Evolutionary conservation across 1,140 invertebrate species (phyloP).

Genomic region (Pachyrhynchus sulphureomaculatus): DNA sequence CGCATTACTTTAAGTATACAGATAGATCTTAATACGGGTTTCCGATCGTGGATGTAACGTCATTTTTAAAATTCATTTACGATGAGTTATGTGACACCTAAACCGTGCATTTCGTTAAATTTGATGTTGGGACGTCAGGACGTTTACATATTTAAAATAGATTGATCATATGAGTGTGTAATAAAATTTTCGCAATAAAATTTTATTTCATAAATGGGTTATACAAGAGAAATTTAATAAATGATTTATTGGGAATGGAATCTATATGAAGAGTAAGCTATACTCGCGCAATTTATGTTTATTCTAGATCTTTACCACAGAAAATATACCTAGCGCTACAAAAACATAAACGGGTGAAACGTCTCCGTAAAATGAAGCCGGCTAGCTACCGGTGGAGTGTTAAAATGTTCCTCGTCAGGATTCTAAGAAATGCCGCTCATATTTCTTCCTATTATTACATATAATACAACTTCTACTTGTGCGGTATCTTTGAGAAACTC

Average conservation of each 20-base stretch:
- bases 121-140: background rate
- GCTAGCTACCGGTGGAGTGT: no score
- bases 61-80: conserved; percentile 14
- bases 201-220: background rate
- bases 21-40: conserved; percentile 16
- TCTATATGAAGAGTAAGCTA: no score
- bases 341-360: no score
- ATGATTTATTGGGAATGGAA: background rate
- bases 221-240: background rate
- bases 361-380: no score
- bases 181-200: conserved; percentile 15
- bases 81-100: conserved; percentile 15
- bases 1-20: conserved; percentile 16
- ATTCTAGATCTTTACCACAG: no score
- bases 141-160: conserved; percentile 22
- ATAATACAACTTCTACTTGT: no score
- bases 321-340: no score
- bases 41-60: background rate
- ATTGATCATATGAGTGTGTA: background rate
- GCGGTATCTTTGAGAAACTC: no score
- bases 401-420: no score
- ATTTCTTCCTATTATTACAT: no score
- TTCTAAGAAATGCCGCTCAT: no score
- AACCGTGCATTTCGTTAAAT: conserved; percentile 7
- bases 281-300: no score